Evolutionary conservation across 2,888 invertebrate genomes (phyloP), one percentile per base, ranked within the genome.

Genomic region (Cremastobaeus sp.): DNA sequence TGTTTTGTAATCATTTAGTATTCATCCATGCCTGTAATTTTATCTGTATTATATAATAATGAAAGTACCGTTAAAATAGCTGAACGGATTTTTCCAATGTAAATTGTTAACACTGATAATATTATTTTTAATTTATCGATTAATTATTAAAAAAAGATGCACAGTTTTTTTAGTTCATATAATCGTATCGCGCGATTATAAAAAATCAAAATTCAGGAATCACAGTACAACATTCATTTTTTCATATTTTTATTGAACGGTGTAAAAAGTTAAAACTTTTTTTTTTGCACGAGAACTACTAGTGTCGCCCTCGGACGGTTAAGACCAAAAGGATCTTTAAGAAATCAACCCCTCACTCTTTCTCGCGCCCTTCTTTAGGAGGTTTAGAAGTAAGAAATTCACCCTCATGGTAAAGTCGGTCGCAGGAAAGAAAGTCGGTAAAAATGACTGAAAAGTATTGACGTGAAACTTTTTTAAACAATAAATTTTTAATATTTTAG

Each of bases 291-390:
- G 4, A 30, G 11, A 34, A 70, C 68, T 77, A 84, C 85, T 52
- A 59, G 86, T 87, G 86, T 80, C 84, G 86, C 87, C 87, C 86
- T 87, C 87, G 74, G 79, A 78, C 85, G 86, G 82, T 71, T 43
- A 81, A 84, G 78, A 76, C 66, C 50, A 77, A 59, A 83, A 84
- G 84, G 83, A 84, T 82, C 84, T 86, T 87, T 87, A 87, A 87
- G 87, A 87, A 86, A 83, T 82, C 70, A 74, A 76, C 79, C 78
- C 77, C 80, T 79, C 73, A 74, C 75, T 80, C 81, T 86, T 85
- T 85, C 81, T 81, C 78, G 78, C 82, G 81, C 81, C 79, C 81
- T 81, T 82, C 82, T 83, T 82, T 73, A 75, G 76, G 77, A 73
- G 77, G 82, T 83, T 82, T 73, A 75, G 76, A 78, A 73, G 77